Evolutionary conservation across 2,888 invertebrate species (phyloP).

Genomic region (Rhagium mordax): DNA sequence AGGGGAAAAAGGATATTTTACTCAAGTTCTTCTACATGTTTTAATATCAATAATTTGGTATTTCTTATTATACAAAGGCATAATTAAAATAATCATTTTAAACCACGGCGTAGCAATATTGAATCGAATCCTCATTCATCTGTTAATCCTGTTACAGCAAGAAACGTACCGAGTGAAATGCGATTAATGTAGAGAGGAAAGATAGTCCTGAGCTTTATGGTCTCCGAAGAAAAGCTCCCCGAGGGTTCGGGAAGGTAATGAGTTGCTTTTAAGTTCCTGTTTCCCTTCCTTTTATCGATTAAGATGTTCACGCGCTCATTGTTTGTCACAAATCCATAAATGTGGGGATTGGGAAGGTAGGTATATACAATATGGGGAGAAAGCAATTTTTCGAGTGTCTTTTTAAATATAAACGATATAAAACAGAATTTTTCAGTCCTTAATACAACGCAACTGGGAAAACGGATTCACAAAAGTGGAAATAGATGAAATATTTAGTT

Average conservation of each 20-base stretch:
- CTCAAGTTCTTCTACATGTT: too few species aligned
- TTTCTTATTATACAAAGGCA: too few species aligned
- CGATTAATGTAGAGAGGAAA: constrained; percentile 1
- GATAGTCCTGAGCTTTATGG: neutral
- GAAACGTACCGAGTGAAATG: neutral
- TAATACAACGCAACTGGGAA: too few species aligned
- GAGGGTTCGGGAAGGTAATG: constrained; percentile 11
- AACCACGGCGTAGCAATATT: neutral
- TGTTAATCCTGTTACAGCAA: neutral
- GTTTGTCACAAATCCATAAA: neutral
- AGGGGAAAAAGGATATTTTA: too few species aligned
- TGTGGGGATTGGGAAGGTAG: neutral
- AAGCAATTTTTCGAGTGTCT: too few species aligned
- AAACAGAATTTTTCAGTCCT: too few species aligned
- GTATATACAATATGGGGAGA: neutral
- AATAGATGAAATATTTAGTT: too few species aligned
- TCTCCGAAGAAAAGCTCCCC: neutral
- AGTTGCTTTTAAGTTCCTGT: constrained; percentile 16
- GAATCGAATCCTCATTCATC: neutral
- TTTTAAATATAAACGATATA: too few species aligned
- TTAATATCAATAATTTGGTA: too few species aligned
- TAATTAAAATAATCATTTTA: neutral
- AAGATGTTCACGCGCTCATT: neutral
- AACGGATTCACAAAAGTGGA: too few species aligned
- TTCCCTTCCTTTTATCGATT: constrained; percentile 9